Percentiles rank a stretch among this genome's conserved stretches.
phyloP scores from a whole-genome alignment of 2,888 invertebrate species.

The Stictocephala bisonia region DNA sequence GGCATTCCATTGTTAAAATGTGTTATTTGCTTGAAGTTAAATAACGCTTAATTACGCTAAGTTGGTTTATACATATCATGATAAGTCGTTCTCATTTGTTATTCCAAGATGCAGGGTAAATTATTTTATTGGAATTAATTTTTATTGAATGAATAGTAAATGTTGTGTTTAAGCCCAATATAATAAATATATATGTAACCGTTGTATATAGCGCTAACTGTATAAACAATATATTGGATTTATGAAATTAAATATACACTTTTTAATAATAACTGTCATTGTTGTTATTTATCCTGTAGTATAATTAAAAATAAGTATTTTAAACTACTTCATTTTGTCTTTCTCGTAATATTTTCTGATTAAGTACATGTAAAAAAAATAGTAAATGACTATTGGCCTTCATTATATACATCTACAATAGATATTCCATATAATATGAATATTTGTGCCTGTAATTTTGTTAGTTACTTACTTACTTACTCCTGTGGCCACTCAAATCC shows the following conservation, averaged over 20 bases:
- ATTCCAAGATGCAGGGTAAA: constrained; percentile 35
- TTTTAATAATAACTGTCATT: constrained; percentile 41
- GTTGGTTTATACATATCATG: neutral
- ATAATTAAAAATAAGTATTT: too few relatives aligned
- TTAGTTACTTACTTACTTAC: too few relatives aligned
- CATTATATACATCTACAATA: too few relatives aligned
- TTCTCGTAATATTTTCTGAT: too few relatives aligned
- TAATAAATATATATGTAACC: constrained; percentile 28
- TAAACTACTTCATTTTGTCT: too few relatives aligned
- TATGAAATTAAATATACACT: constrained; percentile 46
- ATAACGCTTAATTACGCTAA: neutral
- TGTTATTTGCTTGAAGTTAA: too few relatives aligned
- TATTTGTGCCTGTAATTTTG: too few relatives aligned
- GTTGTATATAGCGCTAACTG: constrained; percentile 40
- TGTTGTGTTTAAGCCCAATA: constrained; percentile 21
- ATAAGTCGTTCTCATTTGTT: constrained; percentile 4
- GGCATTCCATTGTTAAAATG: neutral
- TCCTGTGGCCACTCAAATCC: too few relatives aligned
- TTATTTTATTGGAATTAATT: constrained; percentile 4
- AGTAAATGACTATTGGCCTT: too few relatives aligned
- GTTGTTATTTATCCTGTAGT: too few relatives aligned
- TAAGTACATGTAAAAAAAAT: too few relatives aligned
- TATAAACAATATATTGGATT: constrained; percentile 41
- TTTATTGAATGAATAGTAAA: constrained; percentile 20
- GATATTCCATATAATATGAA: too few relatives aligned